phyloP scores from a whole-genome alignment of 2,113 vertebrate genomes.

The Cyphomyrus plagiostoma region DNA sequence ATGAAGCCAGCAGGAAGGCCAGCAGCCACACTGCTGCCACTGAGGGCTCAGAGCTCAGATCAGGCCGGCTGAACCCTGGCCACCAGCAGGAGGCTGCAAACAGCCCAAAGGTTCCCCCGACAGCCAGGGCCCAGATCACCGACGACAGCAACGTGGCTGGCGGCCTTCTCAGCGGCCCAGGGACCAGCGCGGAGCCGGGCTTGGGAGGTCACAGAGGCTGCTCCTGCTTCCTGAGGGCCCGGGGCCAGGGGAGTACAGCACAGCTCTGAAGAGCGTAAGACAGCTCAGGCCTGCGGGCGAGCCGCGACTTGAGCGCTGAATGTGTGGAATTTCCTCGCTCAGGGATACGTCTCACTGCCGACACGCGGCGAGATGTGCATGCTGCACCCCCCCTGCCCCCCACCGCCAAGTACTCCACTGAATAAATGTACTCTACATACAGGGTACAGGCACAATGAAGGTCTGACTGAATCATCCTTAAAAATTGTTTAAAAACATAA shows the following conservation, averaged over 20 bases:
- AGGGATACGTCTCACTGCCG: conserved; percentile 52
- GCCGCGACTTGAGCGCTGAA: conserved; percentile 77
- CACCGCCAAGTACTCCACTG: conserved; percentile 31
- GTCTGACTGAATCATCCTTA: neutral
- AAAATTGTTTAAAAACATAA: neutral
- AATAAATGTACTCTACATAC: conserved; percentile 25
- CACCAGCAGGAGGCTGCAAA: neutral
- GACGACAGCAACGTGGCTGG: neutral
- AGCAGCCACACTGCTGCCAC: neutral
- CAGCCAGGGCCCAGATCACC: neutral
- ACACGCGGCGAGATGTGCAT: conserved; percentile 49
- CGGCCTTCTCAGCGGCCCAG: neutral
- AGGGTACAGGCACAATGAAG: neutral
- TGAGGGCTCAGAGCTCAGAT: neutral
- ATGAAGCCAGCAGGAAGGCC: neutral
- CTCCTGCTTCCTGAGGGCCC: neutral
- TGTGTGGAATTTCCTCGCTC: conserved; percentile 79
- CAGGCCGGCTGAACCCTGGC: neutral
- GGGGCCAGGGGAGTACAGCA: neutral
- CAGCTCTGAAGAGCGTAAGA: conserved; percentile 57
- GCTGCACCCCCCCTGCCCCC: conserved; percentile 33
- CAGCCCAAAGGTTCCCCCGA: neutral
- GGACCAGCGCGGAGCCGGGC: neutral
- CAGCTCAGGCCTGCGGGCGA: conserved; percentile 56
- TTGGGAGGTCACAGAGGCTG: neutral